Conservation (phyloP, 2,113 vertebrate genomes). For the Spilogale gracilis region DNA sequence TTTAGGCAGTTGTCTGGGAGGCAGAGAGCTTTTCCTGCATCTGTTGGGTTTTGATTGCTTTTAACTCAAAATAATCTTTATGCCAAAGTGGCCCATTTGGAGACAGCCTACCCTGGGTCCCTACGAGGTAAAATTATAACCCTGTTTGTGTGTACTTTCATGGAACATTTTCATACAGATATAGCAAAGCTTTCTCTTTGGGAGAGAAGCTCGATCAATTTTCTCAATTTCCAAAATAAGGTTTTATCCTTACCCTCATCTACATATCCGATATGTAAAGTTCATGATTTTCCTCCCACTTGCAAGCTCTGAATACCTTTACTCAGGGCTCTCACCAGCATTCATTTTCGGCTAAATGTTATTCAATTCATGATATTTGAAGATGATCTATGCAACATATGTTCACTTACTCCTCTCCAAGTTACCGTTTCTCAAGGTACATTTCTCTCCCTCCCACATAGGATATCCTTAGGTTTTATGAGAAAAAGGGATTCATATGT, state of each 20-base stretch:
- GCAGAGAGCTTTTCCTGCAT: neutral
- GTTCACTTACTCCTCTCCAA: neutral
- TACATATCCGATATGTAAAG: neutral
- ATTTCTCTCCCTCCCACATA: neutral
- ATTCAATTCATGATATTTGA: neutral
- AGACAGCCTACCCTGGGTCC: neutral
- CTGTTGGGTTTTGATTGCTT: neutral
- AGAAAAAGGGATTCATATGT: neutral
- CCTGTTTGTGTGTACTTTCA: neutral
- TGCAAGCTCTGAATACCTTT: neutral
- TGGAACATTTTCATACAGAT: neutral
- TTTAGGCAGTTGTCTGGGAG: neutral
- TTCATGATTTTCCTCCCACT: neutral
- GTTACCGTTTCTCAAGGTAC: neutral
- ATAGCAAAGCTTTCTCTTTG: neutral
- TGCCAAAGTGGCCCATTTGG: neutral
- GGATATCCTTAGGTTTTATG: neutral
- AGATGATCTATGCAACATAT: neutral
- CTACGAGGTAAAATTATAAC: neutral
- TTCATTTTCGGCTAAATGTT: neutral
- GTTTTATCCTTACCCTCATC: neutral
- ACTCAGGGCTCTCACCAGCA: neutral
- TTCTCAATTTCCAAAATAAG: slow-evolving; percentile 41
- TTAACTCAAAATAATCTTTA: neutral
- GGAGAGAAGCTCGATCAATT: neutral